Evolutionary conservation across 2,113 vertebrate genomes (phyloP).

Genomic region (Leptocoma aspasia): DNA sequence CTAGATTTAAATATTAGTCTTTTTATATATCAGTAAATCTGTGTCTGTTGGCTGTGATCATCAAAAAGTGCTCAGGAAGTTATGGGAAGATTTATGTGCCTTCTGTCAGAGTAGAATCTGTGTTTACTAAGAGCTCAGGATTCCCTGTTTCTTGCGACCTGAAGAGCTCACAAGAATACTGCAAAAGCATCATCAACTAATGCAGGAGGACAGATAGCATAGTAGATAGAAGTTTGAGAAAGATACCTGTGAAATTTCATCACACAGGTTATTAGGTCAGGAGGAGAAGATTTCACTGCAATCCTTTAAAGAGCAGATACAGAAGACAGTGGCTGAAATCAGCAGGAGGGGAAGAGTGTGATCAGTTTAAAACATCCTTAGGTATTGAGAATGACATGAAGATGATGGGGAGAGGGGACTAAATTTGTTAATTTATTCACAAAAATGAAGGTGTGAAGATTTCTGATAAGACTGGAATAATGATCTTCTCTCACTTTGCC

Average conservation of each 20-base stretch:
- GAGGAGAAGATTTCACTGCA: background rate
- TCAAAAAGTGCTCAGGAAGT: background rate
- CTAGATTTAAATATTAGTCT: background rate
- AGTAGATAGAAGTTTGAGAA: background rate
- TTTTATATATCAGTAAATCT: background rate
- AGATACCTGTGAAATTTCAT: background rate
- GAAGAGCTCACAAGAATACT: background rate
- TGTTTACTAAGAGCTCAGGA: background rate
- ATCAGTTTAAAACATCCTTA: background rate
- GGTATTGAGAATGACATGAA: background rate
- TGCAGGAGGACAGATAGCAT: background rate
- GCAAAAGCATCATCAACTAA: background rate
- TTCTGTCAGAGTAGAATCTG: background rate
- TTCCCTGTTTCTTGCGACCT: background rate
- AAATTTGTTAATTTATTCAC: background rate
- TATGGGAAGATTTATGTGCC: background rate
- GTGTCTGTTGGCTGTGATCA: background rate
- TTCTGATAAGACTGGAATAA: background rate
- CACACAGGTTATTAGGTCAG: background rate
- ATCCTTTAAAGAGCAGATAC: background rate
- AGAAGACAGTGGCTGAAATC: background rate
- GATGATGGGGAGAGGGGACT: fast-evolving
- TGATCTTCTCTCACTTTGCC: background rate
- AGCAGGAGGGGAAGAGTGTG: background rate
- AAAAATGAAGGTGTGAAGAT: background rate